A percentile compares a stretch with the other conserved stretches of the same genome.
Conservation (phyloP, 2,888 invertebrate genomes). For the Isotomurus palustris region DNA sequence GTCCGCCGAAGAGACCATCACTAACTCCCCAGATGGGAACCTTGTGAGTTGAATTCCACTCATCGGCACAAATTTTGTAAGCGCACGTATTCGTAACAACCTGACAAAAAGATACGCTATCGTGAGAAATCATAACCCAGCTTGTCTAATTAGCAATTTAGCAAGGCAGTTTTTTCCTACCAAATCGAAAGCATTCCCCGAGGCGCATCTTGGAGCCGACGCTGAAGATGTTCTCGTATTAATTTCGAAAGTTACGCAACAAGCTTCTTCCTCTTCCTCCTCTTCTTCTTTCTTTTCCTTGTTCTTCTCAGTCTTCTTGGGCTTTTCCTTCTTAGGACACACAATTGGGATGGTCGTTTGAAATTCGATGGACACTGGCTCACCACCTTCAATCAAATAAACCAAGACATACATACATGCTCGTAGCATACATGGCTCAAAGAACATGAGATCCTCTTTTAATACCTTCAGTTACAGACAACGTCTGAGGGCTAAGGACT, state of each 20-base stretch:
- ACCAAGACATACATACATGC: too few species aligned
- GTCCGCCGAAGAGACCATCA: slow-evolving; percentile 43
- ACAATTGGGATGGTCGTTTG: slow-evolving; percentile 44
- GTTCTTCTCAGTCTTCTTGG: slow-evolving; percentile 24
- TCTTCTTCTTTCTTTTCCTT: slow-evolving; percentile 16
- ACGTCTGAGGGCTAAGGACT: slow-evolving; percentile 26
- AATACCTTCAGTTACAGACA: slow-evolving; percentile 39
- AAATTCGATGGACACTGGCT: slow-evolving; percentile 43
- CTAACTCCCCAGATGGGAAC: slow-evolving; percentile 45
- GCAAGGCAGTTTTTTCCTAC: slow-evolving; percentile 19
- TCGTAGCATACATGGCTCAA: too few species aligned
- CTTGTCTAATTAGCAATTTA: neutral
- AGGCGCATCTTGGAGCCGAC: slow-evolving; percentile 40
- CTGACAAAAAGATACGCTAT: slow-evolving; percentile 30
- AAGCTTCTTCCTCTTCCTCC: slow-evolving; percentile 37
- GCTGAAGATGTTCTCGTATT: slow-evolving; percentile 34
- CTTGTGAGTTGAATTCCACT: slow-evolving; percentile 47
- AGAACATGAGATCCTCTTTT: too few species aligned
- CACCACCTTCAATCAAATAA: too few species aligned
- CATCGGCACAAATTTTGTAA: slow-evolving; percentile 46
- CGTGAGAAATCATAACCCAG: neutral
- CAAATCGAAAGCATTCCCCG: slow-evolving; percentile 43
- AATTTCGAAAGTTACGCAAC: slow-evolving; percentile 43
- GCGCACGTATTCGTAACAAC: slow-evolving; percentile 44
- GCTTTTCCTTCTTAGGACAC: slow-evolving; percentile 43